These are phyloP conservation scores for Drosophila guanche DNA, from an alignment of 1,140 invertebrate species.

Conservation along the genomic window DNA sequence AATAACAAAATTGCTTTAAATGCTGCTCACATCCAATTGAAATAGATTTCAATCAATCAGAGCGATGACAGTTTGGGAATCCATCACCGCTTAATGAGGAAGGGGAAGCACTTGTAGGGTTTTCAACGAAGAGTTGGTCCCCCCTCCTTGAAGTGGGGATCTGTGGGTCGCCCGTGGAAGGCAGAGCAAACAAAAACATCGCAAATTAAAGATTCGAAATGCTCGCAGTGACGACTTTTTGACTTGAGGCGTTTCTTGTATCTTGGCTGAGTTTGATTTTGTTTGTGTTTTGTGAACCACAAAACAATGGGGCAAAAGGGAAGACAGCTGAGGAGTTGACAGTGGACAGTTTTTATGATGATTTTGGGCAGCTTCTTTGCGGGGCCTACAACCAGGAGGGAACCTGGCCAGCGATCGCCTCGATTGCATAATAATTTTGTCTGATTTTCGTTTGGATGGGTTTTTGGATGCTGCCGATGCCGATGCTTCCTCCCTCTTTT, in stretches of 20 bases:
- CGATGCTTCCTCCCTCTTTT: background rate
- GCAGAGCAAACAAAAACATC: conserved; percentile 44
- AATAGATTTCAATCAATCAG: conserved; percentile 41
- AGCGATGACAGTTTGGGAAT: conserved; percentile 46
- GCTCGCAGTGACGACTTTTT: conserved; percentile 72
- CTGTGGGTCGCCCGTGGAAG: conserved; percentile 29
- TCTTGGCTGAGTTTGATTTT: conserved; percentile 16
- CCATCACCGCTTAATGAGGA: conserved; percentile 45
- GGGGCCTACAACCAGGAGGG: conserved; percentile 18
- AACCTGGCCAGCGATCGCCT: conserved; percentile 33
- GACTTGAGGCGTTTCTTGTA: conserved; percentile 64
- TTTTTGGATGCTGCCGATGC: conserved; percentile 7
- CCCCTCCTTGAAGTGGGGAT: conserved; percentile 5
- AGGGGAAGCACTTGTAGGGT: conserved; percentile 54
- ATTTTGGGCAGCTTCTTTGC: conserved; percentile 61
- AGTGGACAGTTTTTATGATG: conserved; percentile 79
- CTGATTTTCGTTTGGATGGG: conserved; percentile 38
- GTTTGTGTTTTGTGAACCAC: conserved; percentile 50
- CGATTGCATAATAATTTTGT: conserved; percentile 49
- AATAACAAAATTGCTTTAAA: conserved; percentile 25
- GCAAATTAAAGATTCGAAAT: conserved; percentile 73
- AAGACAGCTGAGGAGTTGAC: conserved; percentile 68
- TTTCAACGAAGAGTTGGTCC: background rate
- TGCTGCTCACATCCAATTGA: conserved; percentile 24
- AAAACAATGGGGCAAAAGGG: conserved; percentile 43